These are phyloP conservation scores for Escarpia spicata DNA, from an alignment of 2,888 invertebrate species.

Conservation along the genomic window DNA sequence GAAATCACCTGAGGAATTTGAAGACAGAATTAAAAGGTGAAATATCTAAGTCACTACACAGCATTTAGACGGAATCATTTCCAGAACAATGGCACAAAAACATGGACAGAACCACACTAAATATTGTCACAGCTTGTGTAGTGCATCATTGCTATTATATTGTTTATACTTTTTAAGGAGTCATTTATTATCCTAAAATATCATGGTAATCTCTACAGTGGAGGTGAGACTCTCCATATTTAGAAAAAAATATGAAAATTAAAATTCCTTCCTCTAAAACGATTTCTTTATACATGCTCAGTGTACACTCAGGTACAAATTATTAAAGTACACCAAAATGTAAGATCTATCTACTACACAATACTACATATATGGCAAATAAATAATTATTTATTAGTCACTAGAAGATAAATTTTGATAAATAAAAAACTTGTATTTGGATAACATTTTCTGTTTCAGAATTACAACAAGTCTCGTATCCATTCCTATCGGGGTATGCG, in stretches of 20 bases:
- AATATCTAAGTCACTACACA: background rate
- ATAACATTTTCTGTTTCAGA: conserved; percentile 69
- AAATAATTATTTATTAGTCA: background rate
- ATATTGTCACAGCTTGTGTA: background rate
- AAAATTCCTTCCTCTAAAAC: background rate
- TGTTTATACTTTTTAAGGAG: background rate
- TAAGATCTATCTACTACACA: no score
- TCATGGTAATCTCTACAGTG: background rate
- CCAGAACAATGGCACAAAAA: background rate
- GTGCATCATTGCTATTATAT: background rate
- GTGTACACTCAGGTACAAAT: background rate
- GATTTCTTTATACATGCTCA: no score
- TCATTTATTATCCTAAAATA: background rate
- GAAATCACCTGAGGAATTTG: background rate
- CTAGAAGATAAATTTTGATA: background rate
- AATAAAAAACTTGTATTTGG: background rate
- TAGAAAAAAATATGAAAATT: background rate
- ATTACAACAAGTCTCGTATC: conserved; percentile 88
- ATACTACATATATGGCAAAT: background rate
- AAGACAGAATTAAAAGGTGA: background rate
- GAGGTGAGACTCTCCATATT: background rate
- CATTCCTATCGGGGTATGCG: conserved; percentile 83
- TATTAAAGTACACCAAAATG: background rate
- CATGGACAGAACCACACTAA: background rate
- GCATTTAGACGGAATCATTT: background rate